Base-by-base conservation (phyloP, 1,140 invertebrate species). In the Piezodorus guildinii region DNA sequence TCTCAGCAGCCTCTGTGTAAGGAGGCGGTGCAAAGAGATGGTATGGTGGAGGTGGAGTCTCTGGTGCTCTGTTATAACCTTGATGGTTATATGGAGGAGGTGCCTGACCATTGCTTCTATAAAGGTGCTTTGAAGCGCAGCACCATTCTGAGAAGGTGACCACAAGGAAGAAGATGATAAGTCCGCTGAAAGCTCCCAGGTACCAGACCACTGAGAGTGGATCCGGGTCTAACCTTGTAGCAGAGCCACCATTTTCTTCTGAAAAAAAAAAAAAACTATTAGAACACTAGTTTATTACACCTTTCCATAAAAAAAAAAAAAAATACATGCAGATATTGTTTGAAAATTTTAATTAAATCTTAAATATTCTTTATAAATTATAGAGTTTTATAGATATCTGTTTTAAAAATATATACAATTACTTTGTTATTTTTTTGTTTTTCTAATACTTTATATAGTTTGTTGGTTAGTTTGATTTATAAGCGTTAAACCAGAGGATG, bases 71-170 rank as follows among this genome's bases (percentile, higher is more conserved):
- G 44, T 60, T 43, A 23, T 60, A n/a, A 6, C 27, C n/a, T n/a
- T 30, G 19, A 19, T 17, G 25, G 17, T 1, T 72, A 68, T 25
- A 68, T 64, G 2, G 73, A 16, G 1, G 72, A 68, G 8, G 72
- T 65, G 15, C 71, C 72, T 3, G 70, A 68, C 3, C 72, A 71
- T 51, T 73, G 21, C 68, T 60, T 21, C 65, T 66, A 59, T 68
- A 67, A 45, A 69, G 63, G 12, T 66, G 67, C 44, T 71, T 72
- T 69, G 63, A 19, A 16, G 27, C 66, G 59, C 80, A 81, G 64
- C 80, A 82, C 78, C 80, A 80, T 64, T 82, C 80, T 1, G 78
- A 79, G 65, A 79, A 82, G 62, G 79, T 80, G n/a, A 82, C 78
- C 6, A 81, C 75, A 8, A 82, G 72, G 69, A 82, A 82, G 70